Base-by-base conservation (phyloP, 1,140 invertebrate species). In the Rhysida immarginata region DNA sequence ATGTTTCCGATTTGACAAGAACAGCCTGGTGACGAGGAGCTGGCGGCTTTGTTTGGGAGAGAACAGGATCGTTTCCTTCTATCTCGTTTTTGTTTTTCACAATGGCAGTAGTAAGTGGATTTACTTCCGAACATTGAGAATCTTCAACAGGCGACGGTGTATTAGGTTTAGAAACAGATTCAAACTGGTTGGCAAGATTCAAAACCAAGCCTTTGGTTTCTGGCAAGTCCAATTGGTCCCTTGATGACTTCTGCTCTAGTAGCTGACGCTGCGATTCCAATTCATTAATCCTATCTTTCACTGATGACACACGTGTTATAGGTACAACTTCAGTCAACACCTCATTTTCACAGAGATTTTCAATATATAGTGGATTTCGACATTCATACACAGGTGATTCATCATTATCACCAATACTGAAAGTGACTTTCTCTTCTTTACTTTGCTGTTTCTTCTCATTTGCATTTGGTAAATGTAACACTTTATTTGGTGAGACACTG, bases 401-500 rank as follows among this genome's bases (percentile, higher is more conserved):
- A 41, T 49, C 55, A 26, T 25, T 21, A 51, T 53, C 45, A 13
- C 55, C 55, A n/a, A 56, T 56, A n/a, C 25, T 2, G 43, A 56
- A 56, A 3, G 8, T 13, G 3, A 50, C 45, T 50, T 50, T 18
- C 3, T 46, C 54, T n/a, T 20, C 48, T n/a, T 18, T 18, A 2
- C 23, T 3, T 2, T 2, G 3, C 5, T 3, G 8, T 2, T 11
- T 18, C 26, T 5, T 11, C 23, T 18, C 3, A 2, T 24, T 8
- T 21, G 5, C 13, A 2, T 29, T 11, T 41, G 55, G 45, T 52
- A 89, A 74, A 61, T 87, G 81, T 26, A 90, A 79, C 57, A 88
- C 87, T 73, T 87, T 83, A 66, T 91, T 91, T 60, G 87, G 86
- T 24, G 86, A 89, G 8, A 90, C 86, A 67, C 85, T 88, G 68